phyloP scores from a whole-genome alignment of 1,140 invertebrate genomes.

The Drosophila albomicans region DNA sequence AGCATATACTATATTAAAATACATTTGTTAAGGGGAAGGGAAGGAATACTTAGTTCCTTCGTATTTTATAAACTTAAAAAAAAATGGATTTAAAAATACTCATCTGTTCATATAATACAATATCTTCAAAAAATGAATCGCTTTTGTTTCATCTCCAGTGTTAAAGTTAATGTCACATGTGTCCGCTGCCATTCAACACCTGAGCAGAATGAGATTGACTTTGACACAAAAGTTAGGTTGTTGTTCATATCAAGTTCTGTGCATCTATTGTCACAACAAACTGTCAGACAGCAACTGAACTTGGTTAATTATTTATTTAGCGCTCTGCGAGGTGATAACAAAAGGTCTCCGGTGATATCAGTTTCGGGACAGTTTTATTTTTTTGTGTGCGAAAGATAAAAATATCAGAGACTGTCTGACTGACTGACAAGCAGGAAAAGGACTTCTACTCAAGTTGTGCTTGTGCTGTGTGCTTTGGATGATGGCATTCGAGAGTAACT shows the following conservation, averaged over 20 bases:
- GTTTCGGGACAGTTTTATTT: conserved; percentile 8
- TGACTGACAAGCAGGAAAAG: conserved; percentile 23
- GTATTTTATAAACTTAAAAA: too few relatives aligned
- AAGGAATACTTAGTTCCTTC: too few relatives aligned
- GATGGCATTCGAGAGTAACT: background rate
- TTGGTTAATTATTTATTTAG: conserved; percentile 17
- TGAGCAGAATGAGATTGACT: background rate
- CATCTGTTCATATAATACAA: background rate
- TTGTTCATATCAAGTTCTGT: background rate
- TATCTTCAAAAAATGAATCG: background rate
- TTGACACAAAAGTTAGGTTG: background rate
- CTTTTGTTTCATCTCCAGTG: background rate
- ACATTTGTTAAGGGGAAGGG: too few relatives aligned
- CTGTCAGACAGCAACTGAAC: background rate
- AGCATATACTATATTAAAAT: too few relatives aligned
- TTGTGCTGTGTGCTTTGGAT: conserved; percentile 2
- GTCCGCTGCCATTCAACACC: background rate
- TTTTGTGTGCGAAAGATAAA: background rate
- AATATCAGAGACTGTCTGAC: conserved; percentile 25
- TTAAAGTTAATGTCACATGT: background rate
- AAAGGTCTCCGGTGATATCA: conserved; percentile 11
- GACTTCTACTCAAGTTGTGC: background rate
- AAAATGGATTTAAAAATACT: too few relatives aligned
- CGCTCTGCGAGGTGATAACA: background rate
- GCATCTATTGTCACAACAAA: background rate